phyloP scores from a whole-genome alignment of 2,797 vertebrate species.

The Lepidocolaptes lacrymiger region DNA sequence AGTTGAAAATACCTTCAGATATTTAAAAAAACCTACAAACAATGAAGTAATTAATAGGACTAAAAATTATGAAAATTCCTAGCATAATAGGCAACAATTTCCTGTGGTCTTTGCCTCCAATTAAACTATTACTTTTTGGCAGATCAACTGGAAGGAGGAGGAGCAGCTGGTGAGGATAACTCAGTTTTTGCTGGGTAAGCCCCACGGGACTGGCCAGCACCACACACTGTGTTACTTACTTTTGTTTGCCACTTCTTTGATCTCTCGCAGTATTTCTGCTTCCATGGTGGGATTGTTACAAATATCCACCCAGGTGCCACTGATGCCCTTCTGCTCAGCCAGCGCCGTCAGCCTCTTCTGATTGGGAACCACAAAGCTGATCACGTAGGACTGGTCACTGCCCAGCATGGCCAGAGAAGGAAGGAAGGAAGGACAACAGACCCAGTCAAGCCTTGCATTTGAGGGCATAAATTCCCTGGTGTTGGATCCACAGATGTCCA shows the following conservation, averaged over 20 bases:
- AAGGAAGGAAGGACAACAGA: not conserved
- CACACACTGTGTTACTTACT: constrained; percentile 81
- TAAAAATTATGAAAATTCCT: not conserved
- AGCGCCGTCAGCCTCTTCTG: constrained; percentile 88
- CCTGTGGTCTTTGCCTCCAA: not conserved
- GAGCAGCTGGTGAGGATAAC: not conserved
- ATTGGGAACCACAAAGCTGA: constrained; percentile 99
- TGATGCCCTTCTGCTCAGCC: constrained; percentile 87
- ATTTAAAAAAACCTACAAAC: not conserved
- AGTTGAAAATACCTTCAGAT: accelerated
- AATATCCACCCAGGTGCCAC: constrained; percentile 89
- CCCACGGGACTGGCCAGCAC: not conserved
- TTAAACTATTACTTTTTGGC: not conserved
- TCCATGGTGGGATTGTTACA: constrained; percentile 94
- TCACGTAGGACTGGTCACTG: constrained; percentile 96
- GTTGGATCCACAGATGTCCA: not conserved
- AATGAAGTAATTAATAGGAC: not conserved
- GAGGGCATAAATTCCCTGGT: not conserved
- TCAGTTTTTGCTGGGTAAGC: not conserved
- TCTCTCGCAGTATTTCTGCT: constrained; percentile 89
- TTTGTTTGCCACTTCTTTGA: constrained; percentile 88
- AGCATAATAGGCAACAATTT: not conserved
- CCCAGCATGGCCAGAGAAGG: not conserved
- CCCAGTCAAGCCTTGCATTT: not conserved
- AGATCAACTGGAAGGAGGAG: not conserved